Evolutionary conservation across 2,113 vertebrate genomes (phyloP), one percentile per base, ranked within the genome.

Genomic region (Phoenicopterus ruber): DNA sequence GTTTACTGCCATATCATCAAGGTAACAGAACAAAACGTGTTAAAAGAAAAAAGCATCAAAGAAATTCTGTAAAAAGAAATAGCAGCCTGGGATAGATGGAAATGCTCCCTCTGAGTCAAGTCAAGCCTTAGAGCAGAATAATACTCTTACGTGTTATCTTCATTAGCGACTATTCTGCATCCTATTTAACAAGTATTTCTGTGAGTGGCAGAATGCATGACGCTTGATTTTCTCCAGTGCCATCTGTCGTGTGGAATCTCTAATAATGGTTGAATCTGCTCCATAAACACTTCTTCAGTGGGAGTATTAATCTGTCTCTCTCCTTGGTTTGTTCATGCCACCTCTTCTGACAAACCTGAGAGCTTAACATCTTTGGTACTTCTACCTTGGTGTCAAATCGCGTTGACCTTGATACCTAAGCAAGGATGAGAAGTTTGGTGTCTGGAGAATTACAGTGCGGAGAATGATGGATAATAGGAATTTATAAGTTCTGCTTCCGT

Each of bases 1-100:
- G 54, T 92, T 96, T 96, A 61, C 62, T 87, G 58, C 73, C 31
- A 4, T 84, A 79, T 74, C 91, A 95, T 97, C 91, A 93, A 97
- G 88, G 93, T 93, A 97, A 80, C 55, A 87, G 79, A 88, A 88
- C 28, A 92, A 92, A 94, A 94, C 0, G 3, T 77, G 62, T 67
- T 93, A 54, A 79, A 94, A 90, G 34, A 67, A 57, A 82, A 93
- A 74, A 57, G 57, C 82, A 90, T 90, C 73, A 90, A 87, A 96
- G 88, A 90, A 91, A 91, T 93, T 40, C 52, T 90, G 49, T 72
- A 32, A 82, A 93, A 76, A 87, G 81, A 76, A 95, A 72, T 32
- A 71, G 66, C 92, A 74, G 71, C 61, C 67, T 94, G 80, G 49
- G 65, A 47, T 92, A n/a, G 71, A 78, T 77, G 74, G 89, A 89